A percentile compares a stretch with the other conserved stretches of the same genome.
These are phyloP conservation scores for Macroteleia sp. DNA, from an alignment of 2,888 invertebrate species.

Conservation along the genomic window DNA sequence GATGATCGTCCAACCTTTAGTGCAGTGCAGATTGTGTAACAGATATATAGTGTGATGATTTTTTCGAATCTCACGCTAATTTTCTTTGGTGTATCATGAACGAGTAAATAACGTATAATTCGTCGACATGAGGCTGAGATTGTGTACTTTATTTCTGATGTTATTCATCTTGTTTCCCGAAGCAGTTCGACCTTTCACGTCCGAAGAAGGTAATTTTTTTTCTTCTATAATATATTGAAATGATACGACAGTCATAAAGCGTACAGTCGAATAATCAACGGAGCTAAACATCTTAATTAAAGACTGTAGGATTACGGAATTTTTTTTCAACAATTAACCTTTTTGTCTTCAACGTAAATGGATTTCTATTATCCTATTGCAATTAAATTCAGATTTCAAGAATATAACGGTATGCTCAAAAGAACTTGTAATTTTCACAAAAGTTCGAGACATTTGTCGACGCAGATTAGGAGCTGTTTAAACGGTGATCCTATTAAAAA, in stretches of 20 bases:
- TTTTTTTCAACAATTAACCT: too few relatives aligned
- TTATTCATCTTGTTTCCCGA: conserved; percentile 77
- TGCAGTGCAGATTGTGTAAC: conserved; percentile 53
- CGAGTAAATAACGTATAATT: conserved; percentile 77
- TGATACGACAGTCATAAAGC: conserved; percentile 16
- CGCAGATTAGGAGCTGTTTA: conserved; percentile 46
- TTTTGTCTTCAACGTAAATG: too few relatives aligned
- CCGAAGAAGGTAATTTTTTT: conserved; percentile 78
- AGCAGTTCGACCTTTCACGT: conserved; percentile 76
- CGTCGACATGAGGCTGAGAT: conserved; percentile 82
- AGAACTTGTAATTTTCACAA: conserved; percentile 38
- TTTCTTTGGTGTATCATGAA: conserved; percentile 73
- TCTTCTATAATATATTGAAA: conserved; percentile 23
- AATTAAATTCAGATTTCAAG: conserved; percentile 26
- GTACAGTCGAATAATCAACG: background rate
- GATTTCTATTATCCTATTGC: too few relatives aligned
- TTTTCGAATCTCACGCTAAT: conserved; percentile 52
- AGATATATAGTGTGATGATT: conserved; percentile 58
- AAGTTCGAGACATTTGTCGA: conserved; percentile 37
- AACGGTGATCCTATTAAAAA: conserved; percentile 51
- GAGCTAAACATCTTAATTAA: too few relatives aligned
- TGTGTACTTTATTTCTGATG: conserved; percentile 77
- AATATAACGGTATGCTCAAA: too few relatives aligned
- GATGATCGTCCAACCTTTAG: conserved; percentile 42
- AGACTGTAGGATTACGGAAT: too few relatives aligned